phyloP scores from a whole-genome alignment of 2,888 invertebrate species.

The Lissocephala sabroskyi region DNA sequence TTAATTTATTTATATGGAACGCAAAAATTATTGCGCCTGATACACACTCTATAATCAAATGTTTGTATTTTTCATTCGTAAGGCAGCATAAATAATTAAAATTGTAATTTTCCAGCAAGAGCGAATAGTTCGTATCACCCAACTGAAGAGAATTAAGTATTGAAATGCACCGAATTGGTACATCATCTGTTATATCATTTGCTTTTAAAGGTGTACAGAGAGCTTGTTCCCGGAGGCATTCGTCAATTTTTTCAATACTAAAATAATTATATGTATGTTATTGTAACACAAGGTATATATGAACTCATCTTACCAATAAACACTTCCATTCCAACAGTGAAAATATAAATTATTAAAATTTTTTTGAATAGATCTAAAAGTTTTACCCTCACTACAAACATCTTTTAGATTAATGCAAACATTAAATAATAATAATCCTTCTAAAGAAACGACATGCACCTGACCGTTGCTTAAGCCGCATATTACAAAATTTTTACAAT shows the following conservation, averaged over 20 bases:
- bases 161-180: constrained; percentile 46
- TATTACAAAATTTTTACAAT: constrained; percentile 67
- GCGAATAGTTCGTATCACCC: constrained; percentile 31
- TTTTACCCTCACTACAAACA: constrained; percentile 39
- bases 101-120: too few species aligned
- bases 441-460: constrained; percentile 68
- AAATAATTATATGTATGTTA: neutral
- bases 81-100: too few species aligned
- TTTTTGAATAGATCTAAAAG: constrained; percentile 63
- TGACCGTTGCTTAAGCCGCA: constrained; percentile 69
- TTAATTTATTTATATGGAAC: constrained; percentile 31
- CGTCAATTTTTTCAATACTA: constrained; percentile 66
- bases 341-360: constrained; percentile 53
- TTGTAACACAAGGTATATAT: neutral
- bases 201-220: constrained; percentile 55
- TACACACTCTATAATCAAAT: constrained; percentile 46
- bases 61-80: too few species aligned
- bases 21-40: constrained; percentile 40
- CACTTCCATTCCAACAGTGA: constrained; percentile 65
- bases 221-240: constrained; percentile 49
- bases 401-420: constrained; percentile 64
- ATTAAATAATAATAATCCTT: constrained; percentile 67
- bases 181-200: constrained; percentile 62
- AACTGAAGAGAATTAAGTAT: constrained; percentile 30
- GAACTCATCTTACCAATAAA: constrained; percentile 57